Conservation (phyloP, 2,113 vertebrate species). For the Anarhynchus alexandrinus region DNA sequence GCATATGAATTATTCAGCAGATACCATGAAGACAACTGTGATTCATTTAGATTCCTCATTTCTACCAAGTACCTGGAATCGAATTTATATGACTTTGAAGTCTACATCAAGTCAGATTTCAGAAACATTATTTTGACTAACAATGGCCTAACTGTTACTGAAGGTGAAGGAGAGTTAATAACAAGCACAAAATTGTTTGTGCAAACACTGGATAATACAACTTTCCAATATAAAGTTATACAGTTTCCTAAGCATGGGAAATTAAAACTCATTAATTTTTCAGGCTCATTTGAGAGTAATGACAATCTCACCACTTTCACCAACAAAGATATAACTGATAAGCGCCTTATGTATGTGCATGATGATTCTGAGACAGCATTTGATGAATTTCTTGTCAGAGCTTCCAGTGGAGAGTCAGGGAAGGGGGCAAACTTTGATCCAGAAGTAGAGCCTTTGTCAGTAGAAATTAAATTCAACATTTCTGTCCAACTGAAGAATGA, state of each 20-base stretch:
- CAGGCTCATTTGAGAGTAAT: constrained; percentile 72
- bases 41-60: constrained; percentile 84
- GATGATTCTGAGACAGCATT: constrained; percentile 84
- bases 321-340: constrained; percentile 77
- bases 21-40: constrained; percentile 72
- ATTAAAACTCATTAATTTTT: constrained; percentile 77
- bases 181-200: constrained; percentile 81
- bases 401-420: constrained; percentile 61
- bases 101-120: constrained; percentile 82
- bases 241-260: constrained; percentile 81
- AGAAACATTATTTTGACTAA: constrained; percentile 81
- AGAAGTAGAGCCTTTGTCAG: constrained; percentile 59
- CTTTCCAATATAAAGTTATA: constrained; percentile 79
- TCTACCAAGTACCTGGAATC: constrained; percentile 83
- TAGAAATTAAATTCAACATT: constrained; percentile 79
- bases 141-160: constrained; percentile 77
- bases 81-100: constrained; percentile 76
- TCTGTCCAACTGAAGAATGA: constrained; percentile 87
- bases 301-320: constrained; percentile 79
- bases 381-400: constrained; percentile 81
- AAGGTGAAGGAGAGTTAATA: constrained; percentile 88
- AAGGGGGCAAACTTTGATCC: not conserved
- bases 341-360: constrained; percentile 85
- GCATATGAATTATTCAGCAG: constrained; percentile 78
- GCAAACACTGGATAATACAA: constrained; percentile 77